Conservation (phyloP, 2,113 vertebrate species). For the Albula goreensis region DNA sequence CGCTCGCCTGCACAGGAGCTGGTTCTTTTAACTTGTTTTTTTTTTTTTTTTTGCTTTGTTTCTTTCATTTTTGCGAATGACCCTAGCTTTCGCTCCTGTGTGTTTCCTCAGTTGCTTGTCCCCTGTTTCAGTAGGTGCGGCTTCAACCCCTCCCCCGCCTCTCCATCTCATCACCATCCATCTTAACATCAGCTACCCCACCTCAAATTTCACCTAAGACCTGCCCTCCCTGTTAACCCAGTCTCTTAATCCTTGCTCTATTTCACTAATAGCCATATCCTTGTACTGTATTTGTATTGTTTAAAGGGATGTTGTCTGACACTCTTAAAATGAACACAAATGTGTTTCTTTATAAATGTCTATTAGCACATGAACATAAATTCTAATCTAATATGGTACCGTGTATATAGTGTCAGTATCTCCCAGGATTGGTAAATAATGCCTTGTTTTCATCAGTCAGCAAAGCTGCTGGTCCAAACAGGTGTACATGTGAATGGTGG, state of each 20-base stretch:
- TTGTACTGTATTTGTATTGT: background rate
- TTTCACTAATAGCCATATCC: background rate
- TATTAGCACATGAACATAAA: background rate
- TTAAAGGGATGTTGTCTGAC: background rate
- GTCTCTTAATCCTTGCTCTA: background rate
- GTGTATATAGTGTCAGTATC: background rate
- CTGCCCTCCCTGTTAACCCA: background rate
- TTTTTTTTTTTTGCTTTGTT: constrained; percentile 10
- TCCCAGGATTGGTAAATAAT: background rate
- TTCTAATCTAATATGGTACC: background rate
- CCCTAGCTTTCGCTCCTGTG: constrained; percentile 31
- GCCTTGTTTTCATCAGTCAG: constrained; percentile 6
- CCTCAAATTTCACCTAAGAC: background rate
- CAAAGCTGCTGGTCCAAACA: background rate
- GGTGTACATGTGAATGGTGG: background rate
- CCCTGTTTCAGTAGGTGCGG: constrained; percentile 17
- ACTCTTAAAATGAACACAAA: background rate
- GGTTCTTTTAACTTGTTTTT: constrained; percentile 24
- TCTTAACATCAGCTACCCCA: background rate
- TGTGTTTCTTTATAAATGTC: background rate
- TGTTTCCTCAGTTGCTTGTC: constrained; percentile 28
- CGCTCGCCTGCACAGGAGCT: constrained; percentile 64
- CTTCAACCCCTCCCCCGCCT: background rate
- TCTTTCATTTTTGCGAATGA: constrained; percentile 9
- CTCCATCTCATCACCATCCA: constrained; percentile 13